Conservation (phyloP, 2,113 vertebrate genomes). For the Tragelaphus scriptus region DNA sequence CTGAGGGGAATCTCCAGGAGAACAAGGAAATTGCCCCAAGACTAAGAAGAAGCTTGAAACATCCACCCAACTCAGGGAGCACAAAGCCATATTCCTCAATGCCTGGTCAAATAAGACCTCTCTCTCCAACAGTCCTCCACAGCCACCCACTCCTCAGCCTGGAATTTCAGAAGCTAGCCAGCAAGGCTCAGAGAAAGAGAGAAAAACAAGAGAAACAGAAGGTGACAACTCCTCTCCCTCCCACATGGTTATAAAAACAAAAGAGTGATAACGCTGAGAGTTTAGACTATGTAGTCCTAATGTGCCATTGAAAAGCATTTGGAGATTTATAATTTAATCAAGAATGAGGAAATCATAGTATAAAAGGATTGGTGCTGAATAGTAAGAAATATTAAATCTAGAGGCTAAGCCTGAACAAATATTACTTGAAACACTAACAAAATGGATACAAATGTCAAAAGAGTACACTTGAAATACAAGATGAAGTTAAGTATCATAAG, state of each 20-base stretch:
- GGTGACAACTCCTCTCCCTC: neutral
- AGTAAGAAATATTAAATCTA: neutral
- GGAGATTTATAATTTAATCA: neutral
- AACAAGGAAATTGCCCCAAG: neutral
- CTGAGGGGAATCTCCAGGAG: neutral
- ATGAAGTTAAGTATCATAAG: neutral
- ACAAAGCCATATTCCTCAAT: neutral
- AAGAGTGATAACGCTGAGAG: neutral
- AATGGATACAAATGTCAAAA: neutral
- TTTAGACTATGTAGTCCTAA: neutral
- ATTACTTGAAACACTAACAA: neutral
- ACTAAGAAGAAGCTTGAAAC: neutral
- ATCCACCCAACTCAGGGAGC: neutral
- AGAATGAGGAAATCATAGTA: neutral
- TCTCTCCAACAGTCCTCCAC: neutral
- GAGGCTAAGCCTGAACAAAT: neutral
- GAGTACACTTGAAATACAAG: neutral
- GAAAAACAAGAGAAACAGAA: neutral
- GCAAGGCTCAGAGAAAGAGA: neutral
- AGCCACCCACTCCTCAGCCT: neutral
- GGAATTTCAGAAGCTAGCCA: neutral
- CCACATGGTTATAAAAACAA: neutral
- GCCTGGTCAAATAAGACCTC: neutral
- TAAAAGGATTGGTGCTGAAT: neutral
- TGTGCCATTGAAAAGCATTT: neutral